Conservation (phyloP, 2,797 vertebrate genomes). For the Eutrigla gurnardus region DNA sequence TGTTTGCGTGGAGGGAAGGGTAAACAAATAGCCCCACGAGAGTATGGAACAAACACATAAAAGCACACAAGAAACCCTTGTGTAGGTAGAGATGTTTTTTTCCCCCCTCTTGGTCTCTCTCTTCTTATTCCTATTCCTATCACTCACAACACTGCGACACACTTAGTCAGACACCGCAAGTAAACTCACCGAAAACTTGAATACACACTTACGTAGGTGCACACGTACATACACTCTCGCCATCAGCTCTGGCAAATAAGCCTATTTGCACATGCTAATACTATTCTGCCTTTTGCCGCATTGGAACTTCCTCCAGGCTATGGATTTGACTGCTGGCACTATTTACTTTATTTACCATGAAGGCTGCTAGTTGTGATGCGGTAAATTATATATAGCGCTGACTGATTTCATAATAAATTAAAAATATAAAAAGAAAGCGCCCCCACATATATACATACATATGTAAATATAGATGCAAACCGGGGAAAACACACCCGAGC, state of each 20-base stretch:
- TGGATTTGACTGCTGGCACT: slow-evolving; percentile 28
- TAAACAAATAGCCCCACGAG: slow-evolving; percentile 29
- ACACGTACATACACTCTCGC: slow-evolving; percentile 2
- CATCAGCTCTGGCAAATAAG: slow-evolving; percentile 29
- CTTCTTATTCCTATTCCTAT: slow-evolving; percentile 17
- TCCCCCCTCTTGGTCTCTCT: background rate
- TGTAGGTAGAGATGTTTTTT: slow-evolving; percentile 10
- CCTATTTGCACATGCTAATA: slow-evolving; percentile 47
- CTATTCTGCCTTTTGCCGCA: slow-evolving; percentile 14
- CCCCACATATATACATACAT: background rate
- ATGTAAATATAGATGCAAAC: background rate
- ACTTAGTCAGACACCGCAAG: slow-evolving; percentile 9
- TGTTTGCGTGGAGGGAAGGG: background rate
- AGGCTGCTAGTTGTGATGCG: slow-evolving; percentile 5
- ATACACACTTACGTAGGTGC: slow-evolving; percentile 6
- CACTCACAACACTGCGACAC: slow-evolving; percentile 32
- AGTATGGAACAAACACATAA: slow-evolving; percentile 8
- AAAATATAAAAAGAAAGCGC: background rate
- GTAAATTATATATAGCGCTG: slow-evolving; percentile 1
- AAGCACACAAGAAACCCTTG: slow-evolving; percentile 19
- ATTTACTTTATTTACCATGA: slow-evolving; percentile 42
- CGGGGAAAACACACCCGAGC: background rate
- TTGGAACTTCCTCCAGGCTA: slow-evolving; percentile 33
- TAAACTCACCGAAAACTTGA: slow-evolving; percentile 14
- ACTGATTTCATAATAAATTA: slow-evolving; percentile 2